Evolutionary conservation across 2,113 vertebrate genomes (phyloP), one percentile per base, ranked within the genome.

Genomic region (Spizaetus ornatus): DNA sequence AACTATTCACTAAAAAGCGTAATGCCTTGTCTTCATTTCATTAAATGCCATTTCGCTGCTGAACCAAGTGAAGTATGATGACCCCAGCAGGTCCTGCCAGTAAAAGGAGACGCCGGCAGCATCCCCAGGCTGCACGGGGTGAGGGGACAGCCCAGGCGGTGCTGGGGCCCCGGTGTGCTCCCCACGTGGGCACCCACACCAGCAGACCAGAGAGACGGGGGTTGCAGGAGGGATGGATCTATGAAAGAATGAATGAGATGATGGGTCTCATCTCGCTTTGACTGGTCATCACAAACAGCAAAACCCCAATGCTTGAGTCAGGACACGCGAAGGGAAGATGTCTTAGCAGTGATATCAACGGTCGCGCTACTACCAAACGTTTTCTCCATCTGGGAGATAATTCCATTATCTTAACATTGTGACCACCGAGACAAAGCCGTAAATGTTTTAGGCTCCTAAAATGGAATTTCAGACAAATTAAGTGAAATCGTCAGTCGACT

Each of bases 71-170:
- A 56, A 42, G 42, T 0, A 3, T 4, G 42, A 73, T 10, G 50
- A 56, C 4, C 50, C 31, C 67, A 18, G 67, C 3, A 17, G 55
- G 11, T 62, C 56, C 32, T 21, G 27, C 26, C 32, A 14, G 38
- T 14, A 21, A 21, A 26, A 36, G 38, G 32, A 70, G 45, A 61
- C 0, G 9, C 52, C 1, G 1, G 31, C 31, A 62, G 47, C 65
- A 45, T 23, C 27, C 10, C 19, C 29, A 23, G 15, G 23, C 18
- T 13, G 38, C 29, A 15, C 0, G 0, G 42, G 16, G 19, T 0
- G 5, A 47, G 38, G 48, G n/a, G 19, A 29, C 19, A 19, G 12
- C 25, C 23, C 0, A 2, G 36, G 32, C 2, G 2, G 26, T 11
- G 29, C 27, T 1, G 5, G 13, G 12, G 20, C 13, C 36, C 43